Evolutionary conservation across 2,888 invertebrate species (phyloP).

Genomic region (Drosophila quasianomalipes): DNA sequence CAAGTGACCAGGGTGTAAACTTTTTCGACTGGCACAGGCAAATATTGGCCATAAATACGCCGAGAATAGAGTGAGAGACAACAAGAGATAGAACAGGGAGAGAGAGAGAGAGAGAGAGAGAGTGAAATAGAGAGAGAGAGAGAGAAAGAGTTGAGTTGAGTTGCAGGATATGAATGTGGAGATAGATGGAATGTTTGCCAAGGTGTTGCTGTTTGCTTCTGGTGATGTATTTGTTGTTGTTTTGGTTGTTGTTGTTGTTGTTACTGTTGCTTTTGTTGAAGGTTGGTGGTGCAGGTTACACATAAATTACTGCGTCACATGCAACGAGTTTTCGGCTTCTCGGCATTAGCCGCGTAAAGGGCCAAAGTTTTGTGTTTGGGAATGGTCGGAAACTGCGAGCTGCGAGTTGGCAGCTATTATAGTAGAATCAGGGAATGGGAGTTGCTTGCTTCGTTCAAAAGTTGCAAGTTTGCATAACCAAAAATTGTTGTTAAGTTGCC

Average conservation of each 20-base stretch:
- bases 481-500: conserved; percentile 66
- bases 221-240: background rate
- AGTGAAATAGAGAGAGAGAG: background rate
- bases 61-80: background rate
- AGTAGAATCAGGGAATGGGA: background rate
- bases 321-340: conserved; percentile 63
- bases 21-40: conserved; percentile 62
- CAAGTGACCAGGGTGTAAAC: conserved; percentile 44
- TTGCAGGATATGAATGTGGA: background rate
- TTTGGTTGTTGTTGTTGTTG: conserved; percentile 8
- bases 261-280: background rate
- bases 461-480: conserved; percentile 67
- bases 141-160: background rate
- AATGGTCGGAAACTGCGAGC: conserved; percentile 7
- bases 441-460: conserved; percentile 29
- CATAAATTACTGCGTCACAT: conserved; percentile 64
- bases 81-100: background rate
- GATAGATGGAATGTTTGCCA: conserved; percentile 25
- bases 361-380: conserved; percentile 45
- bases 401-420: background rate
- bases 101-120: background rate
- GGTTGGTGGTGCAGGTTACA: conserved; percentile 51
- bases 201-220: conserved; percentile 40
- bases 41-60: conserved; percentile 57
- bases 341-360: conserved; percentile 61